Base-by-base conservation (phyloP, 2,113 vertebrate species). In the Amphilophus citrinellus region DNA sequence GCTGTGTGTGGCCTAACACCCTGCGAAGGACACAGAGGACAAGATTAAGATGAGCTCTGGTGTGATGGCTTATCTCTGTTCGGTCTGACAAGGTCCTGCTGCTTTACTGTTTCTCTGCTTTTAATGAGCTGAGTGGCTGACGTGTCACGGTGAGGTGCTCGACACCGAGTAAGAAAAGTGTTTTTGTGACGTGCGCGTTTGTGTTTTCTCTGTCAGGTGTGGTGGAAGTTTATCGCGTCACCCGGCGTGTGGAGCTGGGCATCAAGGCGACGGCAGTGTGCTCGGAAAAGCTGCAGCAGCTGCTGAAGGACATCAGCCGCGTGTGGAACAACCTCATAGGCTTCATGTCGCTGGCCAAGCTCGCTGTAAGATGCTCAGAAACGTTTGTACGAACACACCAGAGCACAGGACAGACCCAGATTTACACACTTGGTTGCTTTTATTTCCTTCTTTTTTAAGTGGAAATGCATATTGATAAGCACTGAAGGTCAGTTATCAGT, bases 281-380 rank as follows among this genome's bases (percentile, higher is more conserved):
- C 83, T 99, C 97, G 0, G 97, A 99, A 94, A 98, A 98, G 79
- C 98, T 99, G 22, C 98, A 99, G 91, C 95, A 97, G 91, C 93
- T 98, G 83, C 94, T 99, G 85, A 99, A 98, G 94, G 98, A 99
- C 91, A 97, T 99, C 42, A 98, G 97, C 87, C 97, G 97, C 56
- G 96, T 99, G 17, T 99, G 98, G 98, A 98, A 99, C 95, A 99
- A 99, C 95, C 95, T 99, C 8, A 98, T 98, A 4, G 95, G 98
- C 93, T 99, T 99, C 95, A 99, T 99, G 98, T 99, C 98, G 0
- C 95, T 99, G 20, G 97, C 97, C 86, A 97, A 98, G 61, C 94
- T 99, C 3, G 96, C 97, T 83, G 98, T 99, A 93, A 97, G 97
- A 37, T 2, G 7, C 24, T 58, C 53, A 3, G 56, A 79, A 14